Evolutionary conservation across 2,113 vertebrate species (phyloP).

Genomic region (Solea solea): DNA sequence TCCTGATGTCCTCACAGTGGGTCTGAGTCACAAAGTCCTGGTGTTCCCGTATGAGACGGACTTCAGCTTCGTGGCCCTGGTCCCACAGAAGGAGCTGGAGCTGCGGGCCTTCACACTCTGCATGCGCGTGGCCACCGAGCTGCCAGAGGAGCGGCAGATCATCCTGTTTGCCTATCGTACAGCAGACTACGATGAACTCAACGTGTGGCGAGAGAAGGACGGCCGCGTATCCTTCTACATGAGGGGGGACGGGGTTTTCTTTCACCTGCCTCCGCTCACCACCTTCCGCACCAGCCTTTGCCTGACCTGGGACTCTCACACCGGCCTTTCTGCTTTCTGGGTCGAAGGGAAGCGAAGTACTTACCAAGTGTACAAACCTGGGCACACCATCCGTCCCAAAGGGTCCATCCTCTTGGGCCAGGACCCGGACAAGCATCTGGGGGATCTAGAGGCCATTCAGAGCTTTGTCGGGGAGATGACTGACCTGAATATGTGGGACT

Average conservation of each 20-base stretch:
- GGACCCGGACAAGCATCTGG: constrained; percentile 79
- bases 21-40: constrained; percentile 78
- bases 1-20: constrained; percentile 48
- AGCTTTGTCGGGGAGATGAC: constrained; percentile 84
- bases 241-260: constrained; percentile 74
- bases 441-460: constrained; percentile 74
- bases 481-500: constrained; percentile 86
- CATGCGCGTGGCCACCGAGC: constrained; percentile 80
- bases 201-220: constrained; percentile 82
- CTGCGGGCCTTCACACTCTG: constrained; percentile 82
- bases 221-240: constrained; percentile 79
- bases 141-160: constrained; percentile 77
- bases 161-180: constrained; percentile 86
- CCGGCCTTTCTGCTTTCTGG: constrained; percentile 80
- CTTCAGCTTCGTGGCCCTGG: constrained; percentile 80
- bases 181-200: constrained; percentile 80
- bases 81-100: constrained; percentile 76
- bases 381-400: constrained; percentile 74
- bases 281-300: constrained; percentile 83
- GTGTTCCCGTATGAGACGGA: constrained; percentile 84
- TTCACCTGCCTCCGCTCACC: constrained; percentile 75
- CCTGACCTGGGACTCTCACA: constrained; percentile 81
- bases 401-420: constrained; percentile 81
- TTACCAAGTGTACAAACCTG: constrained; percentile 80
- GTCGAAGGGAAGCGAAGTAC: constrained; percentile 79